phyloP scores from a whole-genome alignment of 2,797 vertebrate genomes.

The Smutsia temminckii region DNA sequence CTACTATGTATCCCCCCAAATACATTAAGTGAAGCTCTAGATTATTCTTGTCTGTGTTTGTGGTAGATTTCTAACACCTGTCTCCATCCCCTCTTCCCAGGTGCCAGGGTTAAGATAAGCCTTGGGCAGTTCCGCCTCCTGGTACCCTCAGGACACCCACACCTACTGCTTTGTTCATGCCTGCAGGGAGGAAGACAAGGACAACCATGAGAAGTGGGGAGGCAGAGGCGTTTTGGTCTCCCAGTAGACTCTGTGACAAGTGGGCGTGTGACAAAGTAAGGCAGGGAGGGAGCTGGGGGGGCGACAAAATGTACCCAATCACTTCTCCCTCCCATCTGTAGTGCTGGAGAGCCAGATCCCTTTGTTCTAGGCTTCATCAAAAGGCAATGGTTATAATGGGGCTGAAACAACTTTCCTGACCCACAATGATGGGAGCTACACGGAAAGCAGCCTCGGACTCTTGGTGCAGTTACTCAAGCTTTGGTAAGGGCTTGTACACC shows the following conservation, averaged over 20 bases:
- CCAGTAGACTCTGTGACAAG: not conserved
- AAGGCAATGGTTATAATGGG: not conserved
- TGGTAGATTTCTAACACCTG: not conserved
- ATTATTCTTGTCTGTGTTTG: not conserved
- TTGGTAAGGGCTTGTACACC: fast-evolving
- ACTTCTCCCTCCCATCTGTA: not conserved
- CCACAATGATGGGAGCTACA: fast-evolving
- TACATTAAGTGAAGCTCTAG: not conserved
- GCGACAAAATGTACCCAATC: not conserved
- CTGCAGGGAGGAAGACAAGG: not conserved
- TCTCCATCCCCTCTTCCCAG: not conserved
- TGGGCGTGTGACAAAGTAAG: not conserved
- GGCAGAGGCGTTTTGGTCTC: not conserved
- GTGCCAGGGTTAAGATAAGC: not conserved
- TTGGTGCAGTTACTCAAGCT: not conserved
- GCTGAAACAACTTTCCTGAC: no score
- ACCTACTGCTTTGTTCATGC: not conserved
- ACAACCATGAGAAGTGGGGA: not conserved
- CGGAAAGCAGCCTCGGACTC: not conserved
- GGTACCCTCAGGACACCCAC: not conserved
- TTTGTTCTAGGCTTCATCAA: not conserved
- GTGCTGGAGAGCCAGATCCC: not conserved
- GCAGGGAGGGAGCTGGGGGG: not conserved
- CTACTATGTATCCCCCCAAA: not conserved
- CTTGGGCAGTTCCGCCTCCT: not conserved